Base-by-base conservation (phyloP, 2,113 vertebrate genomes). In the Brachyhypopomus gauderio region DNA sequence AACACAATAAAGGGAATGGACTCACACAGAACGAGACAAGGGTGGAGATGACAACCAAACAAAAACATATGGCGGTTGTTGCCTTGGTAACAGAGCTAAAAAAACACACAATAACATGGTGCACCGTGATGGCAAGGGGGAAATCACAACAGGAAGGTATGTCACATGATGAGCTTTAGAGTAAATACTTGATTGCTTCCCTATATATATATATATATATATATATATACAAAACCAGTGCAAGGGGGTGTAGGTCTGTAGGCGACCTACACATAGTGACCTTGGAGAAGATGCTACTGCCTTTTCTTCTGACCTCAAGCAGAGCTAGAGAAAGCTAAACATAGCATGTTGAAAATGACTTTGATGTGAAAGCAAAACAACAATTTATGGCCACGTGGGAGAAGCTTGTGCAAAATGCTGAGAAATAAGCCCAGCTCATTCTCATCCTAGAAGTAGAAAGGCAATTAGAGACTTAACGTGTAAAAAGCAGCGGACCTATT, bases 241-340 rank as follows among this genome's bases (percentile, higher is more conserved):
- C 30, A 30, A 30, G 30, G 30, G 30, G 30, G 30, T 30, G 30
- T 30, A 30, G 30, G 30, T 79, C 83, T 48, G 60, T 78, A 84
- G 78, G n/a, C 73, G 82, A 67, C 66, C 66, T 86, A 84, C 83
- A 82, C 82, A 73, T 63, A 70, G 14, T 80, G 83, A 88, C 89
- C 88, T 88, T 85, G 84, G 72, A 81, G 72, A 86, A 86, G 86
- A 87, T 79, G 81, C 20, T n/a, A 27, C 75, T 64, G 75, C 19
- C 78, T 78, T 78, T 84, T 14, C 63, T 71, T 76, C 27, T 41
- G 63, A 83, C 62, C 79, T 82, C 75, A 36, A 72, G 75, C 71
- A 79, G 56, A 78, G 72, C 56, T 56, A 59, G 34, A 79, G 45
- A 71, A 34, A 16, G 14, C 81, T 83, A 78, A 82, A 84, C 79